These are phyloP conservation scores for Hesperophylax magnus DNA, from an alignment of 1,140 invertebrate species.

Conservation along the genomic window DNA sequence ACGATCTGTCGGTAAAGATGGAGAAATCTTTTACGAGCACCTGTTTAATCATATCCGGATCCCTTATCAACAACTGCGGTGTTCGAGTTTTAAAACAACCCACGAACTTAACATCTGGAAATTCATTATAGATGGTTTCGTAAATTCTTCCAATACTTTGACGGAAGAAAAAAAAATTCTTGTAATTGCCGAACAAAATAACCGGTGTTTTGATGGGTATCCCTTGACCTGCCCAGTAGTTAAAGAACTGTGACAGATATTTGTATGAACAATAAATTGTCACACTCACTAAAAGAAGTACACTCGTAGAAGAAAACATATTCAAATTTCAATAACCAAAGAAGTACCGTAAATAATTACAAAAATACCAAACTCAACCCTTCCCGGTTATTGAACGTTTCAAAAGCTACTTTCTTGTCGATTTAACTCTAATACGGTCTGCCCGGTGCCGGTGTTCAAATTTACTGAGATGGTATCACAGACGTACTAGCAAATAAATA, in stretches of 20 bases:
- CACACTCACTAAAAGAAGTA: conserved; percentile 57
- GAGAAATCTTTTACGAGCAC: conserved; percentile 72
- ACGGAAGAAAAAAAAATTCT: conserved; percentile 33
- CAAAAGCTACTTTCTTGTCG: too few relatives aligned
- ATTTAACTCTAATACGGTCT: too few relatives aligned
- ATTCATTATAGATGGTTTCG: conserved; percentile 56
- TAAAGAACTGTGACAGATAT: conserved; percentile 53
- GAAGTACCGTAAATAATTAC: too few relatives aligned
- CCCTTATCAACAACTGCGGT: conserved; percentile 68
- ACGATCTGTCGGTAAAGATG: conserved; percentile 65
- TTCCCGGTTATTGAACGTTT: too few relatives aligned
- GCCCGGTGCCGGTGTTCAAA: too few relatives aligned
- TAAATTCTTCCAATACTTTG: conserved; percentile 41
- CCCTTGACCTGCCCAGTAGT: conserved; percentile 67
- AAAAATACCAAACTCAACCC: too few relatives aligned
- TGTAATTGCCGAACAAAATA: conserved; percentile 62
- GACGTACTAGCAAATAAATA: too few relatives aligned
- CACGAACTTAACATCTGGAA: conserved; percentile 57
- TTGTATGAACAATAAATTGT: background rate
- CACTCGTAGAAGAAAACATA: conserved; percentile 31
- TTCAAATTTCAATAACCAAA: too few relatives aligned
- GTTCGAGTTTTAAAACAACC: conserved; percentile 64
- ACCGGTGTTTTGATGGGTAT: conserved; percentile 61
- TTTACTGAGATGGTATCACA: too few relatives aligned
- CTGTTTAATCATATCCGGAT: conserved; percentile 70